A percentile compares a stretch with the other conserved stretches of the same genome.
Conservation (phyloP, 2,113 vertebrate species). For the Strigops habroptila region DNA sequence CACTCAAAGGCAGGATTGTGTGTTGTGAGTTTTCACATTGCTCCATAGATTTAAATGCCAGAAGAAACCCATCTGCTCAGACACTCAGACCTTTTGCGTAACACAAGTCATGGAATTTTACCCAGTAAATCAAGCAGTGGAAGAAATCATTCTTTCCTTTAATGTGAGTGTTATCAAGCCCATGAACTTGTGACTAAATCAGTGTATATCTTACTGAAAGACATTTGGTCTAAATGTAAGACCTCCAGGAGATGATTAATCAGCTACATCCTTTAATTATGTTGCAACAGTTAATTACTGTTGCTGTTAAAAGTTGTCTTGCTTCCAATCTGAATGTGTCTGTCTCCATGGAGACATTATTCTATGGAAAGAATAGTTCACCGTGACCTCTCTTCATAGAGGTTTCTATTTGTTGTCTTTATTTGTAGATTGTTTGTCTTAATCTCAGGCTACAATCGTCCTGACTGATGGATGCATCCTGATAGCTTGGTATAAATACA, state of each 20-base stretch:
- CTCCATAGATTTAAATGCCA: neutral
- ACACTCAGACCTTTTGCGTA: neutral
- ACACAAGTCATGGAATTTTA: neutral
- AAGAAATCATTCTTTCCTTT: neutral
- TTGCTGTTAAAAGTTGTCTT: conserved; percentile 56
- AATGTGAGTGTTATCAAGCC: neutral
- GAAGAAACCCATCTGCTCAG: neutral
- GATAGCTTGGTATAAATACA: neutral
- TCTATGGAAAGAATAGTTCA: neutral
- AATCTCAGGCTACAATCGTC: neutral
- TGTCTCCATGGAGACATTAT: conserved; percentile 65
- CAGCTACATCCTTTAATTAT: conserved; percentile 55
- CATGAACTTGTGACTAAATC: conserved; percentile 21
- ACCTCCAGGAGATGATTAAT: conserved; percentile 56
- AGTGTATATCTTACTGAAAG: neutral
- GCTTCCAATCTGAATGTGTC: conserved; percentile 46
- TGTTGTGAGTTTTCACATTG: neutral
- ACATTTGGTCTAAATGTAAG: conserved; percentile 41
- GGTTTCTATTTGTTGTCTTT: neutral
- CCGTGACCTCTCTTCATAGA: neutral
- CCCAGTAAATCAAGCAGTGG: neutral
- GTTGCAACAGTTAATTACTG: conserved; percentile 53
- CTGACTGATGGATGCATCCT: neutral
- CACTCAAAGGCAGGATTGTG: neutral
- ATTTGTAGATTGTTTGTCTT: neutral